Conservation (phyloP, 1,140 invertebrate species). For the Temnothorax nylanderi region DNA sequence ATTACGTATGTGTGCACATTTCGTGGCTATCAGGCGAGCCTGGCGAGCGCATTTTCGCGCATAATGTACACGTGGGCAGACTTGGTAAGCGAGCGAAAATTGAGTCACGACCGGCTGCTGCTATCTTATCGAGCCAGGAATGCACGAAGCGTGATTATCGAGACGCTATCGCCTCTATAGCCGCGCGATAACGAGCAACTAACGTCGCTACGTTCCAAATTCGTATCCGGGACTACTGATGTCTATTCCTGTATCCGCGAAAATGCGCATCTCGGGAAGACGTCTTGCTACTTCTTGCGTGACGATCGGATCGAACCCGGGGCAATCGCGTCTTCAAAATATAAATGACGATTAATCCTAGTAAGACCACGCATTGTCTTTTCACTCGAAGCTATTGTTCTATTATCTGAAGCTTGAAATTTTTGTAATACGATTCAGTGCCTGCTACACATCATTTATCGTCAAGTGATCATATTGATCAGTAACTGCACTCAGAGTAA, state of each 20-base stretch:
- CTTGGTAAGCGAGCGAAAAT: constrained; percentile 15
- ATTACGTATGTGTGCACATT: too few species aligned
- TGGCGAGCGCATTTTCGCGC: background rate
- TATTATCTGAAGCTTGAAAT: background rate
- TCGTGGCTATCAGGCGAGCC: background rate
- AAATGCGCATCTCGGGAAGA: background rate
- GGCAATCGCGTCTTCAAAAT: background rate
- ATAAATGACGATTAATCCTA: background rate
- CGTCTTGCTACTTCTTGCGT: background rate
- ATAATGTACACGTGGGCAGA: background rate
- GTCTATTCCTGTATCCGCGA: constrained; percentile 6
- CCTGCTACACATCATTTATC: background rate
- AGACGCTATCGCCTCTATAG: constrained; percentile 25
- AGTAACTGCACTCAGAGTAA: background rate
- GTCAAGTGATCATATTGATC: background rate
- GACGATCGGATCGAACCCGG: background rate
- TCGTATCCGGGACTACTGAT: constrained; percentile 24
- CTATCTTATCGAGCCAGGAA: constrained; percentile 60
- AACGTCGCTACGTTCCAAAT: constrained; percentile 21
- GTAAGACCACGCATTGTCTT: background rate
- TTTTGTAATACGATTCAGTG: background rate
- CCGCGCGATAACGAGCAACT: constrained; percentile 31
- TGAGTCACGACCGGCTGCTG: constrained; percentile 44
- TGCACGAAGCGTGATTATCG: constrained; percentile 54
- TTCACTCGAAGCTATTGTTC: background rate